phyloP scores from a whole-genome alignment of 2,113 vertebrate genomes.

The Menidia beryllina region DNA sequence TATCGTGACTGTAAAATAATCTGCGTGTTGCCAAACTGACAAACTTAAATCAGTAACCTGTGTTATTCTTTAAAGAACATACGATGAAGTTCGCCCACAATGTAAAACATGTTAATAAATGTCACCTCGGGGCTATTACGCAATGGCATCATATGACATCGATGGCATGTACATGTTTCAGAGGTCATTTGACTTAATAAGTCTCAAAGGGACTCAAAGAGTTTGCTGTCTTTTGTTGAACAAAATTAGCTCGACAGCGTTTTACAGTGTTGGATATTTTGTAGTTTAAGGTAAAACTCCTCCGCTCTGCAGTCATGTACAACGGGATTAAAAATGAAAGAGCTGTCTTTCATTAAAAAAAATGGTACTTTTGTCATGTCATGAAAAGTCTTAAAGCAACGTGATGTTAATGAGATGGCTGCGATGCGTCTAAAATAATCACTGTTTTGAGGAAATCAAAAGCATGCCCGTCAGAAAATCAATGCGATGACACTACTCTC shows the following conservation, averaged over 20 bases:
- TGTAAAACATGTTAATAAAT: slow-evolving; percentile 51
- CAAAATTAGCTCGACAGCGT: background rate
- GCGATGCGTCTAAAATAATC: slow-evolving; percentile 49
- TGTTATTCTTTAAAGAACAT: slow-evolving; percentile 27
- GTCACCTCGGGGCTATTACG: slow-evolving; percentile 41
- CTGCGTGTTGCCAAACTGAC: slow-evolving; percentile 26
- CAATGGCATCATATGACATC: slow-evolving; percentile 8
- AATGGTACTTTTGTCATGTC: slow-evolving; percentile 37
- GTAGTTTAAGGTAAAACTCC: slow-evolving; percentile 4
- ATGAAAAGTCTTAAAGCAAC: slow-evolving; percentile 47
- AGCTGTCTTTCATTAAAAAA: slow-evolving; percentile 55
- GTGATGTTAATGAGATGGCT: slow-evolving; percentile 56
- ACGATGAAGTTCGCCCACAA: slow-evolving; percentile 17
- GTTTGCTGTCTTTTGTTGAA: slow-evolving; percentile 3
- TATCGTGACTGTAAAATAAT: slow-evolving; percentile 47
- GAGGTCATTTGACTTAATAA: slow-evolving; percentile 18
- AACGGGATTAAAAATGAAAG: slow-evolving; percentile 62
- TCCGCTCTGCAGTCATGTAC: slow-evolving; percentile 25
- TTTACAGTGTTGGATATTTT: background rate
- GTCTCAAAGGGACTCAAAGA: slow-evolving; percentile 5
- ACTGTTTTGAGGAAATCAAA: slow-evolving; percentile 53
- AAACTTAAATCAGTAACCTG: slow-evolving; percentile 11
- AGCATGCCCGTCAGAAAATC: slow-evolving; percentile 52
- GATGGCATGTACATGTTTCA: slow-evolving; percentile 50
- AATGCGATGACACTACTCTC: slow-evolving; percentile 43